These are phyloP conservation scores for Trichogramma evanescens DNA, from an alignment of 2,888 invertebrate species.

Conservation along the genomic window DNA sequence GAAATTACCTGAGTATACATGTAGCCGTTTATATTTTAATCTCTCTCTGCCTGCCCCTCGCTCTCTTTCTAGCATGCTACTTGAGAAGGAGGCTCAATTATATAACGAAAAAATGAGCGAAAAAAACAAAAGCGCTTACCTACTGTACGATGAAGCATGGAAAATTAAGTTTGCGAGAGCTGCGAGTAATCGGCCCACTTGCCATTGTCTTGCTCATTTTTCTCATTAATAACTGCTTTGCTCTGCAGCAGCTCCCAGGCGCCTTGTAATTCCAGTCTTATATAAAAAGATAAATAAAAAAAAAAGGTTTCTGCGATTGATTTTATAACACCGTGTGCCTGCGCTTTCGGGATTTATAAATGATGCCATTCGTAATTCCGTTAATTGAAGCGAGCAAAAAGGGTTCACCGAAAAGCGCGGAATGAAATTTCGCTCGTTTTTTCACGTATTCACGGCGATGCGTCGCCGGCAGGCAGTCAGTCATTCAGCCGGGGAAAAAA, in stretches of 20 bases:
- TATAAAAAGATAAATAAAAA: too few relatives aligned
- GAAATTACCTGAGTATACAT: too few relatives aligned
- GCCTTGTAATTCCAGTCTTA: too few relatives aligned
- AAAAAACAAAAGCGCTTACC: neutral
- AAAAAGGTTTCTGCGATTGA: too few relatives aligned
- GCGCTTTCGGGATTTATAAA: too few relatives aligned
- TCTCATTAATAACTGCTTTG: neutral
- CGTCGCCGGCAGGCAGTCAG: neutral
- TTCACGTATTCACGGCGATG: neutral
- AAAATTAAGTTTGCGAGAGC: conserved; percentile 9
- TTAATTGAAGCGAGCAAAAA: too few relatives aligned
- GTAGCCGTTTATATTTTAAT: too few relatives aligned
- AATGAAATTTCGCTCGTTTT: neutral
- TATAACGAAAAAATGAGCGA: conserved; percentile 2
- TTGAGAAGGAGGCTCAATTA: conserved; percentile 12
- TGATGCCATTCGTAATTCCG: too few relatives aligned
- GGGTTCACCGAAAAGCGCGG: too few relatives aligned
- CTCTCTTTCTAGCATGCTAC: conserved; percentile 1
- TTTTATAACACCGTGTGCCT: too few relatives aligned
- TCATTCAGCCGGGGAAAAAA: too few relatives aligned
- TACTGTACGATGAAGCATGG: neutral
- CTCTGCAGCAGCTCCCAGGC: too few relatives aligned
- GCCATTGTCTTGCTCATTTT: neutral
- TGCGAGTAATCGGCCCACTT: conserved; percentile 6
- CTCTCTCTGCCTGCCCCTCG: neutral